phyloP scores from a whole-genome alignment of 2,797 vertebrate species.

The Percopsis omiscomaycus region DNA sequence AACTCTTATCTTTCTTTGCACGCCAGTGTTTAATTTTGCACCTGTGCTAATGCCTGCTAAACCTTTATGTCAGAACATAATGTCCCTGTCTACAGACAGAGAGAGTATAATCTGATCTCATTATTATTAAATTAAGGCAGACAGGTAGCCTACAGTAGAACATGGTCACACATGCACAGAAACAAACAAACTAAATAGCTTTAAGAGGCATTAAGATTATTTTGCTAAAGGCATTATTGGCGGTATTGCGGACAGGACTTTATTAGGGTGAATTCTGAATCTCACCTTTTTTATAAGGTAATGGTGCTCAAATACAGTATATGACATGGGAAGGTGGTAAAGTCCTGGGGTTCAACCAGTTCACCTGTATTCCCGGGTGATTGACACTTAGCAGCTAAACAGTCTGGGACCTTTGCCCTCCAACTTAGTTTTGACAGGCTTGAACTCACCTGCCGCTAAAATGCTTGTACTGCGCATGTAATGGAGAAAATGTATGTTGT shows the following conservation, averaged over 20 bases:
- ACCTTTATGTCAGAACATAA: too few relatives aligned
- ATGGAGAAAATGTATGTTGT: background rate
- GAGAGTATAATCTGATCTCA: too few relatives aligned
- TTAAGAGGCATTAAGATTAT: too few relatives aligned
- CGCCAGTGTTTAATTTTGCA: background rate
- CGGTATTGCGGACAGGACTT: background rate
- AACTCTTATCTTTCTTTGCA: background rate
- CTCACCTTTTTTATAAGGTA: slow-evolving; percentile 21
- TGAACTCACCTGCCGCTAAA: slow-evolving; percentile 1
- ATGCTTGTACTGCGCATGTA: slow-evolving; percentile 13
- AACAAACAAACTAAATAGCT: too few relatives aligned
- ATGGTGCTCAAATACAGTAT: slow-evolving; percentile 22
- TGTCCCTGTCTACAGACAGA: too few relatives aligned
- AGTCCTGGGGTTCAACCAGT: slow-evolving; percentile 32
- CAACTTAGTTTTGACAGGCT: background rate
- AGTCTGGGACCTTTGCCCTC: slow-evolving; percentile 6
- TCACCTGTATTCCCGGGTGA: slow-evolving; percentile 22
- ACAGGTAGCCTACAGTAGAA: too few relatives aligned
- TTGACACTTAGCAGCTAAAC: background rate
- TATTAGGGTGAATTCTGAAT: slow-evolving; percentile 11
- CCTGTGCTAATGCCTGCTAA: too few relatives aligned
- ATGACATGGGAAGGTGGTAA: slow-evolving; percentile 28
- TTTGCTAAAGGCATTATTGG: too few relatives aligned
- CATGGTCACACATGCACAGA: too few relatives aligned
- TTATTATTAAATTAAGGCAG: too few relatives aligned